Evolutionary conservation across 1,140 invertebrate species (phyloP).

Genomic region (Phthorimaea operculella): DNA sequence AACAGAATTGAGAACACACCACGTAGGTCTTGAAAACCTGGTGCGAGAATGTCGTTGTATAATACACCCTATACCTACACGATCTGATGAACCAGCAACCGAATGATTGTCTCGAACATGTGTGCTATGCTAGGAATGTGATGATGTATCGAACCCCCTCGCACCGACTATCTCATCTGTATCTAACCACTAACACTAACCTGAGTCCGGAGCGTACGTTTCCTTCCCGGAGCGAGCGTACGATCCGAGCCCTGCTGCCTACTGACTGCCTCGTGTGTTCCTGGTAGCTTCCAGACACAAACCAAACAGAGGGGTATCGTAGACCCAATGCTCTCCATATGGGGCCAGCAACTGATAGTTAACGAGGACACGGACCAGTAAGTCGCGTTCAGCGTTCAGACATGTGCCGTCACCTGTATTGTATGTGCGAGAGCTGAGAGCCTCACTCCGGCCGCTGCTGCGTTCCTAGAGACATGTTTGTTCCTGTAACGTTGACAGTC

Average conservation of each 20-base stretch:
- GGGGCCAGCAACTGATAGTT: constrained; percentile 96
- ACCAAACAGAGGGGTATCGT: constrained; percentile 94
- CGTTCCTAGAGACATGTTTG: constrained; percentile 45
- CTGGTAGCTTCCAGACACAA: constrained; percentile 91
- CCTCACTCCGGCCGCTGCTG: constrained; percentile 42
- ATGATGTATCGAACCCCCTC: background rate
- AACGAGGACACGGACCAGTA: constrained; percentile 96
- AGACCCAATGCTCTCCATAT: constrained; percentile 97
- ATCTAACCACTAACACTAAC: background rate
- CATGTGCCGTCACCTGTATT: constrained; percentile 49
- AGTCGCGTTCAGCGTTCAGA: constrained; percentile 69
- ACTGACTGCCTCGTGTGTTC: constrained; percentile 56
- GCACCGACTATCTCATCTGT: background rate
- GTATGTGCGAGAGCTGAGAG: constrained; percentile 32
- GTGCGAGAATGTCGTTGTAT: background rate
- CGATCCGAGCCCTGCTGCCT: constrained; percentile 11
- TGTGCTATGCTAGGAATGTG: background rate
- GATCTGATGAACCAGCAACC: constrained; percentile 22
- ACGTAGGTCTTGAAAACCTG: background rate
- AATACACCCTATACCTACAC: constrained; percentile 27
- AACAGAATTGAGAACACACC: constrained; percentile 22
- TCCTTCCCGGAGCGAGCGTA: background rate
- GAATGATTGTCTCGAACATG: background rate
- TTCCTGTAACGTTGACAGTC: constrained; percentile 36
- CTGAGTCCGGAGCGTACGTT: background rate